A percentile compares a stretch with the other conserved stretches of the same genome.
These are phyloP conservation scores for Coccyzus lansbergi DNA, from an alignment of 2,797 vertebrate genomes.

Conservation along the genomic window DNA sequence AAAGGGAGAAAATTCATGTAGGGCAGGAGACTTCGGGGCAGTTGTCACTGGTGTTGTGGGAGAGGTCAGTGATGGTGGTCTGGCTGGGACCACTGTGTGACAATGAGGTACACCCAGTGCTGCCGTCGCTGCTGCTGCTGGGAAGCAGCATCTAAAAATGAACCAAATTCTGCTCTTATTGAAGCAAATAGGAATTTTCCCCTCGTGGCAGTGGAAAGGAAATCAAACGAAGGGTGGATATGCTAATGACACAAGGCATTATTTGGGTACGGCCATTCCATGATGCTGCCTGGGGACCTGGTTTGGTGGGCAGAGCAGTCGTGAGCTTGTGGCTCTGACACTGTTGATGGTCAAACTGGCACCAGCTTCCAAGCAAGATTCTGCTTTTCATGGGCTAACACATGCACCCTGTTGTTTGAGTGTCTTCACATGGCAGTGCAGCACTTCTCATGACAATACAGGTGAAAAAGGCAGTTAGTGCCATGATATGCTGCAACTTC, in stretches of 20 bases:
- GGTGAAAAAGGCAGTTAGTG: not conserved
- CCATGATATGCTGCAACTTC: not conserved
- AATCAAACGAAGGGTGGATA: not conserved
- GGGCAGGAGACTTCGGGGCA: not conserved
- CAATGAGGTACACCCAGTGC: fast-evolving
- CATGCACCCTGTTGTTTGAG: fast-evolving
- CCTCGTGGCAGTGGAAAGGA: not conserved
- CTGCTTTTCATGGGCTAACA: fast-evolving
- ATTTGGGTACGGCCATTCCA: not conserved
- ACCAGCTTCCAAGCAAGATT: not conserved
- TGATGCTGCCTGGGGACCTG: not conserved
- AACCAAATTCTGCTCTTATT: not conserved
- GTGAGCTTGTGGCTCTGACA: not conserved
- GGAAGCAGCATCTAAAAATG: not conserved
- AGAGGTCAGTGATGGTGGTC: too few species aligned
- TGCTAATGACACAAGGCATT: not conserved
- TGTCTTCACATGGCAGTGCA: not conserved
- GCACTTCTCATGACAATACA: not conserved
- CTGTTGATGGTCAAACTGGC: fast-evolving
- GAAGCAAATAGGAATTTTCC: not conserved
- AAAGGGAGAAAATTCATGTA: not conserved
- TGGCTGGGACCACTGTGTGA: fast-evolving
- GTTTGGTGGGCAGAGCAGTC: not conserved
- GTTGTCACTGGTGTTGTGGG: not conserved
- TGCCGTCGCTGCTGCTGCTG: fast-evolving